A percentile compares a stretch with the other conserved stretches of the same genome.
Evolutionary conservation across 2,797 vertebrate species (phyloP).

Genomic region (Zenarchopterus dispar): DNA sequence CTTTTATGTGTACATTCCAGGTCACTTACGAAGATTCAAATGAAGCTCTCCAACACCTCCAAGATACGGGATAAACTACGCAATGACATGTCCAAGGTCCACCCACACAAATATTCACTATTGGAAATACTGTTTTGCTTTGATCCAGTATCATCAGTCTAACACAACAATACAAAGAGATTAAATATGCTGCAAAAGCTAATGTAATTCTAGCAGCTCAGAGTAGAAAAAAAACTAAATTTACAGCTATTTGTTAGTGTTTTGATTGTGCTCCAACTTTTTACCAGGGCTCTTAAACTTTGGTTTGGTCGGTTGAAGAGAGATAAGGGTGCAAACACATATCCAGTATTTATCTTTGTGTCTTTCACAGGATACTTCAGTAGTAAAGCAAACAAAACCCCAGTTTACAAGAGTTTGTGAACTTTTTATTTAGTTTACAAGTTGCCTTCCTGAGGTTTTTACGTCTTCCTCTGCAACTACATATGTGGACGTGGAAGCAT

Average conservation of each 20-base stretch:
- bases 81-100: conserved; percentile 80
- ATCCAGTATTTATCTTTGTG: conserved; percentile 20
- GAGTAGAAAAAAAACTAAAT: not conserved
- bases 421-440: not conserved
- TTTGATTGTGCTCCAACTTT: not conserved
- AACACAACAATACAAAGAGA: conserved; percentile 11
- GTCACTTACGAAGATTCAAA: conserved; percentile 81
- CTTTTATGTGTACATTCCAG: conserved; percentile 70
- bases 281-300: not conserved
- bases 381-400: not conserved
- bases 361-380: conserved; percentile 15
- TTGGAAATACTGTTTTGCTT: not conserved
- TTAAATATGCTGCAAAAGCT: not conserved
- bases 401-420: conserved; percentile 18
- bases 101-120: conserved; percentile 7
- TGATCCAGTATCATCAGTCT: not conserved
- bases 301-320: conserved; percentile 6
- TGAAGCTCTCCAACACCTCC: conserved; percentile 83
- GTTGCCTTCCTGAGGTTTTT: not conserved
- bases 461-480: not conserved
- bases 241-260: not conserved
- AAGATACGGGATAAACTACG: conserved; percentile 80
- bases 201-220: not conserved
- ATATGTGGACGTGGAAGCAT: not conserved
- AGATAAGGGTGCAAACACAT: conserved; percentile 1